Base-by-base conservation (phyloP, 2,797 vertebrate species). In the Cyclura pinguis region DNA sequence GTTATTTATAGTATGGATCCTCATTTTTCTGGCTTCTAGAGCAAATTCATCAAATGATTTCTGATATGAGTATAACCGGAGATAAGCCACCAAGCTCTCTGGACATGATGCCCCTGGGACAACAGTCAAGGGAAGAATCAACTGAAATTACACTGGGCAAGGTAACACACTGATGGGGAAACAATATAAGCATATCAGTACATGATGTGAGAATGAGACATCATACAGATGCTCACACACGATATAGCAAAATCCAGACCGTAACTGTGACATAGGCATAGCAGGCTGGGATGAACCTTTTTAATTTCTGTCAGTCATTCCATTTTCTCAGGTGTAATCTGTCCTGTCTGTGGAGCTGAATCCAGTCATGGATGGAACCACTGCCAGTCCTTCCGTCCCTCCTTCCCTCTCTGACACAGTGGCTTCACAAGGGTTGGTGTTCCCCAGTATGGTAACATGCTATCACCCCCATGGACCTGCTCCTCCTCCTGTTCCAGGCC, bases 111-210 rank as follows among this genome's bases (percentile, higher is more conserved):
- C 67, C 50, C 18, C 1, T 62, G 14, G 64, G 73, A 6, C 0
- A 2, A 6, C 10, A 38, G 1, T 42, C 90, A 90, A 86, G 72
- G 0, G 95, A 96, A 81, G 93, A 93, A 3, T 92, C 84, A 9
- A 0, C 0, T 0, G 97, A 98, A 95, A 96, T 98, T 85, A 94
- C 85, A 0, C 92, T 97, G 93, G 97, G 97, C 80, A 95, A 97
- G 97, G 97, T 98, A 95, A 94, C 77, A 47, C 35, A 42, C 18
- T 14, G 27, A 42, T 27, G 86, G 81, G 88, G 52, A 76, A 32
- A 16, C 2, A 64, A 12, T n/a, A 12, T 5, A 78, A 69, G 22
- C 5, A 3, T 87, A 29, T 12, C 8, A 10, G 2, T 32, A 67
- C 29, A 22, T 20, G 62, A 6, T 4, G 13, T 6, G 22, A n/a